Base-by-base conservation (phyloP, 2,113 vertebrate species). In the Heteronetta atricapilla region DNA sequence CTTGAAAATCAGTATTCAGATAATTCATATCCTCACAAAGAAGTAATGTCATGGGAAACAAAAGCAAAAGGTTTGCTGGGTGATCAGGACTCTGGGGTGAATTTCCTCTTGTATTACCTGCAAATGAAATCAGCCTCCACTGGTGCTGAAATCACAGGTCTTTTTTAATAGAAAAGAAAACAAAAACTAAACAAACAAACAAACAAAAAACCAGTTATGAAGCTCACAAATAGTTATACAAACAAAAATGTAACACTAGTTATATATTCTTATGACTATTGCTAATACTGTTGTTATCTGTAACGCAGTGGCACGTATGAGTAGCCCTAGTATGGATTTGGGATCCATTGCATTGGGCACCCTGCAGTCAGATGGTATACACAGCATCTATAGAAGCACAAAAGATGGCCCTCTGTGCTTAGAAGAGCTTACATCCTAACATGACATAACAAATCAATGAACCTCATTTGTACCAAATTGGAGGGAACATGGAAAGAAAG, bases 1-100 rank as follows among this genome's bases (percentile, higher is more conserved):
- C 58, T 84, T 90, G 62, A 84, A 90, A 92, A 90, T 63, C 90
- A 74, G 73, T 92, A 34, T 93, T 90, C 72, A 94, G 72, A 83
- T 52, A 82, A 90, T 81, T 92, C 48, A 75, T 66, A 78, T 68
- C 14, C 38, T 92, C 34, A 90, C 80, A 94, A 90, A 90, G 46
- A 60, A 88, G 62, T 75, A 14, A 36, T 59, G 40, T 77, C 5
- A 70, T 25, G 12, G 75, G 40, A 91, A 78, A 68, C 69, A 93
- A 90, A 93, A 86, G 46, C 55, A 88, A 81, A 92, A 81, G 26
- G 4, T 68, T 68, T 88, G n/a, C 77, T 80, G n/a, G 55, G 52
- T 92, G 91, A 78, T 88, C 74, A 81, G 83, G 58, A 86, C n/a
- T 46, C 22, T 4, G 42, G 22, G 13, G 33, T 82, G 60, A 93